phyloP scores from a whole-genome alignment of 2,113 vertebrate species.

The Chaetodon auriga region DNA sequence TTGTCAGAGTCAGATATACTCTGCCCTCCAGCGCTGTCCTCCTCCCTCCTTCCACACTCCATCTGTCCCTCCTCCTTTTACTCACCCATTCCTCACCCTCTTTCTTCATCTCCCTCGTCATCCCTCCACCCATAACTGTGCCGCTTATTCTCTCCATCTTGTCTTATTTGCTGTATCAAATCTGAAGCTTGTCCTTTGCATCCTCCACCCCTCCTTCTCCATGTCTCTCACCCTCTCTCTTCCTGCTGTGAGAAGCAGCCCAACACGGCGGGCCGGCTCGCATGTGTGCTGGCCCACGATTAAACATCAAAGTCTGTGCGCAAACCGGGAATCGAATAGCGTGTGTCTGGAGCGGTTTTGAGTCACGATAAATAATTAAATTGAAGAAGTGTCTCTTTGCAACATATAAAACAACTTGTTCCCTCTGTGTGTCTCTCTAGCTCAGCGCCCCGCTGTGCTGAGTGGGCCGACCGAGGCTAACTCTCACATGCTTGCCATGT shows the following conservation, averaged over 20 bases:
- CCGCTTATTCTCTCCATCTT: background rate
- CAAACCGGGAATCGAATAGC: background rate
- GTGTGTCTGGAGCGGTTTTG: constrained; percentile 19
- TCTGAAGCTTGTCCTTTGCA: background rate
- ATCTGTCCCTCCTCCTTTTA: background rate
- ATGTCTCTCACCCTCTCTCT: background rate
- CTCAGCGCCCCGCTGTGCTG: constrained; percentile 23
- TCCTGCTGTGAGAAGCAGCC: constrained; percentile 65
- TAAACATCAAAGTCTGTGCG: constrained; percentile 69
- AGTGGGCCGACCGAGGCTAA: constrained; percentile 54
- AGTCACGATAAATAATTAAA: constrained; percentile 49
- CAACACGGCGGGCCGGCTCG: constrained; percentile 4
- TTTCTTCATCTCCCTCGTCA: constrained; percentile 14
- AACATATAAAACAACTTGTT: constrained; percentile 53
- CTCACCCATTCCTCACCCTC: background rate
- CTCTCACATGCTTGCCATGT: constrained; percentile 32
- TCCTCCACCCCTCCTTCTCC: background rate
- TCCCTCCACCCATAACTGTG: background rate
- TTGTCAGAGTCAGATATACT: constrained; percentile 71
- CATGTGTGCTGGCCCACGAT: constrained; percentile 55
- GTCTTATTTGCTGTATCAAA: constrained; percentile 5
- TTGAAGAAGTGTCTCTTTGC: constrained; percentile 36
- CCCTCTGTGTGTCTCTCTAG: constrained; percentile 20
- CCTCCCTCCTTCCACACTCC: background rate
- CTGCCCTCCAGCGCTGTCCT: constrained; percentile 41